Evolutionary conservation across 2,797 vertebrate species (phyloP), one percentile per base, ranked within the genome.

Genomic region (Scarus forsteni): DNA sequence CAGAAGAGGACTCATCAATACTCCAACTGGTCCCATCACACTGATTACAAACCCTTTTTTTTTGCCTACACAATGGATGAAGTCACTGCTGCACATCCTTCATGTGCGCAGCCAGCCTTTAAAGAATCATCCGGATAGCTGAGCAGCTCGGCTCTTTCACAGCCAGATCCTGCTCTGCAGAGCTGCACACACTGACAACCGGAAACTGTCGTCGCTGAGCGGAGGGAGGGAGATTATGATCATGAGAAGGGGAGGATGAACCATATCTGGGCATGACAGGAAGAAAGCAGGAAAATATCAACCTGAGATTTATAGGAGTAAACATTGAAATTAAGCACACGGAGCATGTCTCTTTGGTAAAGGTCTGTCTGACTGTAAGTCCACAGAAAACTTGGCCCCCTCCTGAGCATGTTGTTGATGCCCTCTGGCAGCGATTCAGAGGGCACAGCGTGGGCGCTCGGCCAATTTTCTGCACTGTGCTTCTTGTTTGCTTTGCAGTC

Each of bases 401-500:
- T 59, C 44, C 50, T 60, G 15, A 56, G 46, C 11, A 60, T 63
- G 70, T 83, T 68, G 73, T 57, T 78, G 52, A 89, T 85, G 84
- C 66, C 75, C 87, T 75, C 75, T 87, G 89, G 84, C 84, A 75
- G 71, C 11, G 49, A 54, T 66, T 75, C 55, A 66, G 86, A 89
- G 88, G 88, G 66, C 88, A 83, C 7, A 14, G 66, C n/a, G 76
- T 86, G 83, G 91, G 89, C 79, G 9, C 34, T 1, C 53, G 43
- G 91, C 88, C 92, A 88, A 42, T 70, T 75, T 81, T 42, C 73
- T 67, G 60, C 83, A 82, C 80, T 83, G 52, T 43, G 73, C 66
- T 77, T 27, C 27, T 27, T 77, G 81, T 87, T 91, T 85, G 77
- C 85, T 84, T 62, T 87, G 81, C 84, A 74, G 77, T 89, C 77